These are phyloP conservation scores for Galbula dea DNA, from an alignment of 2,113 vertebrate species.

Conservation along the genomic window DNA sequence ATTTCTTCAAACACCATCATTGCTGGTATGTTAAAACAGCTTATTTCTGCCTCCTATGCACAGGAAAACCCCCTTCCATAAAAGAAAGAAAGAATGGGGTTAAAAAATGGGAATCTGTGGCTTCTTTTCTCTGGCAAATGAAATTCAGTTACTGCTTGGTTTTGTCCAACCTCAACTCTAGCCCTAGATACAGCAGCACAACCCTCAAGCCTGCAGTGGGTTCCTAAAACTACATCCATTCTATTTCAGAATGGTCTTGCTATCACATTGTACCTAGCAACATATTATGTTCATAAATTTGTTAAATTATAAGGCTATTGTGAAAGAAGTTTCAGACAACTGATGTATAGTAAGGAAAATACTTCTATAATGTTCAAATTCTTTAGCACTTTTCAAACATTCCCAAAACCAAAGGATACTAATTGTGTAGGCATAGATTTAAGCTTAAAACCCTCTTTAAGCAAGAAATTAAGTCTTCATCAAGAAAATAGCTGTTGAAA, in stretches of 20 bases:
- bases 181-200: background rate
- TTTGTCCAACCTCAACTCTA: background rate
- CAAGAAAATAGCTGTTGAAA: slow-evolving; percentile 69
- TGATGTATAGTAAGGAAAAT: background rate
- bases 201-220: background rate
- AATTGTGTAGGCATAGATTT: slow-evolving; percentile 15
- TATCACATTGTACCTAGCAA: background rate
- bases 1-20: background rate
- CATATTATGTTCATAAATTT: background rate
- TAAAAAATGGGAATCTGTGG: background rate
- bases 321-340: background rate
- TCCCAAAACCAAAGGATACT: slow-evolving; percentile 18
- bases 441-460: slow-evolving; percentile 36
- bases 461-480: slow-evolving; percentile 49
- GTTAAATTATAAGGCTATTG: background rate
- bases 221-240: background rate
- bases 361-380: background rate
- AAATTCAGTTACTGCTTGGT: background rate
- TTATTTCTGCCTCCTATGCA: background rate
- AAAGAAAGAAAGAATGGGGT: background rate
- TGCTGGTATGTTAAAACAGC: background rate
- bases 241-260: background rate
- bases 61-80: background rate
- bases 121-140: background rate
- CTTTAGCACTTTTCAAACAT: background rate